Conservation (phyloP, 2,797 vertebrate species). For the Microctenopoma steveboyesi region DNA sequence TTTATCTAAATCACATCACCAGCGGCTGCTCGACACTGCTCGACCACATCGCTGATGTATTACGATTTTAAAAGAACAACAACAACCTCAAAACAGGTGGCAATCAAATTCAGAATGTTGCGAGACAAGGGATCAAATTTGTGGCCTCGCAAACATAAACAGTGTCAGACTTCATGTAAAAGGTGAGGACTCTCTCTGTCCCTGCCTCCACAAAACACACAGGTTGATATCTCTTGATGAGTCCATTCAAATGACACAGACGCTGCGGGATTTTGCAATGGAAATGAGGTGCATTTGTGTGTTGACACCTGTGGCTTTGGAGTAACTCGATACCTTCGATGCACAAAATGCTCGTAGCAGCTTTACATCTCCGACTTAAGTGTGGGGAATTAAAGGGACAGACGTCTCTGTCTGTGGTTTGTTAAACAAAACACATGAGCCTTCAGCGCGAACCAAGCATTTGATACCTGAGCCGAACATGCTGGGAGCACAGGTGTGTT, state of each 20-base stretch:
- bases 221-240: constrained; percentile 45
- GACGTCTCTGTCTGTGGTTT: constrained; percentile 57
- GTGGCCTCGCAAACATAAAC: not conserved
- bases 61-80: not conserved
- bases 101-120: constrained; percentile 35
- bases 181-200: constrained; percentile 14
- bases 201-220: constrained; percentile 52
- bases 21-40: not conserved
- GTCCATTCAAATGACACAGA: constrained; percentile 64
- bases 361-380: constrained; percentile 61
- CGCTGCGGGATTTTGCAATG: constrained; percentile 63
- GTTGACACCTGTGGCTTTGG: constrained; percentile 71
- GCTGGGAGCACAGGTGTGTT: constrained; percentile 60
- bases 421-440: constrained; percentile 51
- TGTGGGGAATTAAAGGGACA: constrained; percentile 26
- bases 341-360: constrained; percentile 47
- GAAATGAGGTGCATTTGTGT: constrained; percentile 61
- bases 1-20: constrained; percentile 24
- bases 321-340: constrained; percentile 61
- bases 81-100: constrained; percentile 24
- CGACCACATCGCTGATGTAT: not conserved
- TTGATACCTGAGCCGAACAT: constrained; percentile 56
- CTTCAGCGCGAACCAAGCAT: constrained; percentile 44
- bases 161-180: constrained; percentile 48
- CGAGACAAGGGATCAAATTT: not conserved